Conservation (phyloP, 2,113 vertebrate genomes). For the Climacteris rufus region DNA sequence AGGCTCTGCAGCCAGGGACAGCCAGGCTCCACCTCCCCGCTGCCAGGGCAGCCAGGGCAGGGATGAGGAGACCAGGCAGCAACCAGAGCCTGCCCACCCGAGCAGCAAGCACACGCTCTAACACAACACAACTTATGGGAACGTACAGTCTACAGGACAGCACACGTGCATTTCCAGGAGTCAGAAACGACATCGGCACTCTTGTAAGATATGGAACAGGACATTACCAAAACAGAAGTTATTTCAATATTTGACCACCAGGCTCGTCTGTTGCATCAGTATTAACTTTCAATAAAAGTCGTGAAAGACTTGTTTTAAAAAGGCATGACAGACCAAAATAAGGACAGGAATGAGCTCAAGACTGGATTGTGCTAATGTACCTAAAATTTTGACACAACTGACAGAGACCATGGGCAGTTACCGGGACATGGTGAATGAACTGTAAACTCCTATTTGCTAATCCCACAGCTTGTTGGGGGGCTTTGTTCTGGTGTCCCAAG, state of each 20-base stretch:
- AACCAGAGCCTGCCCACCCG: background rate
- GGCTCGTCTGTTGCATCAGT: background rate
- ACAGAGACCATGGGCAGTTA: background rate
- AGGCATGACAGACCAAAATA: background rate
- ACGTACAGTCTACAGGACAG: background rate
- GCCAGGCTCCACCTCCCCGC: background rate
- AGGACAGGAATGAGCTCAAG: background rate
- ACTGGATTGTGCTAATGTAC: accelerated
- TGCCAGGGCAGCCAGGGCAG: accelerated
- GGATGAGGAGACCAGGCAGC: background rate
- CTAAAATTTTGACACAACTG: background rate
- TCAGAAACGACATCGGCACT: background rate
- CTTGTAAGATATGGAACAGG: background rate
- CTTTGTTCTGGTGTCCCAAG: background rate
- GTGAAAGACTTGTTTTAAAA: background rate
- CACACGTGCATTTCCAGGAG: background rate
- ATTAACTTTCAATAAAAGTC: background rate
- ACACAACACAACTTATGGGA: accelerated
- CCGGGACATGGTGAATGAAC: background rate
- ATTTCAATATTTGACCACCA: background rate
- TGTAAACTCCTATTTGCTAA: background rate
- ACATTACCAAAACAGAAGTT: background rate
- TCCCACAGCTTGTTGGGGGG: background rate
- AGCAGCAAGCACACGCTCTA: accelerated
- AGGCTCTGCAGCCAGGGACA: background rate